These are phyloP conservation scores for Pachycephala philippinensis DNA, from an alignment of 2,113 vertebrate species.

Conservation along the genomic window DNA sequence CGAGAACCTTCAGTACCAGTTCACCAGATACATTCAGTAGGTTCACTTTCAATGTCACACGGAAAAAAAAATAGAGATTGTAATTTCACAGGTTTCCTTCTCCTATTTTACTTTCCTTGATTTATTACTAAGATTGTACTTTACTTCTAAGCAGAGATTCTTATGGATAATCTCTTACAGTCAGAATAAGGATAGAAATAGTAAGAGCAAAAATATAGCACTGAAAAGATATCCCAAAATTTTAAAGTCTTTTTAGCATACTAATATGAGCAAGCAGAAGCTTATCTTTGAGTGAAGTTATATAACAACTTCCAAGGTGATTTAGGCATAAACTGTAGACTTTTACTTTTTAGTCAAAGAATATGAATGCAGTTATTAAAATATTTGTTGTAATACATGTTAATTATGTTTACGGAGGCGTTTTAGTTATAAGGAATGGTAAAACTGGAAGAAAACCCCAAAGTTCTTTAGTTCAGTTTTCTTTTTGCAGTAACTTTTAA, in stretches of 20 bases:
- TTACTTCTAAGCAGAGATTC: background rate
- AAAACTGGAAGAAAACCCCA: background rate
- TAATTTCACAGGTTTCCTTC: background rate
- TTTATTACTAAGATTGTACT: background rate
- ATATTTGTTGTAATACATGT: background rate
- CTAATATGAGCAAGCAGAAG: background rate
- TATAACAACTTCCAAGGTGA: background rate
- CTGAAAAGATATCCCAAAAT: background rate
- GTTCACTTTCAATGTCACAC: background rate
- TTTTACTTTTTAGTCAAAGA: background rate
- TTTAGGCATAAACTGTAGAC: background rate
- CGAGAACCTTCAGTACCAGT: background rate
- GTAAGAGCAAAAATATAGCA: background rate
- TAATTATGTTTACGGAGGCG: background rate
- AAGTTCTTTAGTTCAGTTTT: background rate
- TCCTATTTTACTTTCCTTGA: background rate
- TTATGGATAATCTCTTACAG: background rate
- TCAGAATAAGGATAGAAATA: background rate
- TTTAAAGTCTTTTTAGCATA: background rate
- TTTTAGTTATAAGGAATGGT: rapidly evolving
- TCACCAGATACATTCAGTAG: background rate
- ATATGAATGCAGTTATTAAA: background rate
- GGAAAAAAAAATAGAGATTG: background rate
- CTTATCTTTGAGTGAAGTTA: background rate
- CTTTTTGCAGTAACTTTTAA: background rate